phyloP scores from a whole-genome alignment of 2,888 invertebrate genomes.

The Callyntrura sp. region DNA sequence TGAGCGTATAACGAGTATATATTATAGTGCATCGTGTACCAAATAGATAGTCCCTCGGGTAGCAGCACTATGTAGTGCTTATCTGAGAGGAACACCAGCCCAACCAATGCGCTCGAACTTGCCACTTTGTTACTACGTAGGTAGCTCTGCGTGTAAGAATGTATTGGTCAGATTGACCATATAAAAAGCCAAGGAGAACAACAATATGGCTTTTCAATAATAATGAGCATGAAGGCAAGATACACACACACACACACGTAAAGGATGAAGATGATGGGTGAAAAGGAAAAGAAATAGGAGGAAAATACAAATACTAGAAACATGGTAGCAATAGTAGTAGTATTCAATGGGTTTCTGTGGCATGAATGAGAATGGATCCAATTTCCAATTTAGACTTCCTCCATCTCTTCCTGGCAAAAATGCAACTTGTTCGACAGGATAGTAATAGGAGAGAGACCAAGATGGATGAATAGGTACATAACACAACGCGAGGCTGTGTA shows the following conservation, averaged over 20 bases:
- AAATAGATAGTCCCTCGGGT: slow-evolving; percentile 62
- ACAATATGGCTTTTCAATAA: slow-evolving; percentile 18
- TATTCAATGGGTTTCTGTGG: neutral
- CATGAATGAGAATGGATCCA: neutral
- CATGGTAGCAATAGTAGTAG: neutral
- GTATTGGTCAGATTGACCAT: neutral
- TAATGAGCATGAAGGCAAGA: neutral
- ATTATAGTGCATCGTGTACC: neutral
- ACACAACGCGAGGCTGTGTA: too few species aligned
- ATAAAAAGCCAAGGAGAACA: neutral
- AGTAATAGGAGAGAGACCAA: slow-evolving; percentile 1
- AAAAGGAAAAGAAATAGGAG: too few species aligned
- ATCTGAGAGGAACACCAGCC: neutral
- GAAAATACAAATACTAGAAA: too few species aligned
- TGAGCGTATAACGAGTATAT: slow-evolving; percentile 39
- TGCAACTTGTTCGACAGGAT: neutral
- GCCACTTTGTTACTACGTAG: neutral
- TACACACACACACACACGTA: too few species aligned
- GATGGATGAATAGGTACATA: neutral
- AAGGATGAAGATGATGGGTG: too few species aligned
- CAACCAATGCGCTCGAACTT: neutral
- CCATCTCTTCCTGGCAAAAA: neutral
- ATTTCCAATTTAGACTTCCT: slow-evolving; percentile 27
- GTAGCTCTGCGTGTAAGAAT: neutral
- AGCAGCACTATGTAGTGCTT: slow-evolving; percentile 23